Conservation (phyloP, 2,113 vertebrate species). For the Serranochromis macrocephalus region DNA sequence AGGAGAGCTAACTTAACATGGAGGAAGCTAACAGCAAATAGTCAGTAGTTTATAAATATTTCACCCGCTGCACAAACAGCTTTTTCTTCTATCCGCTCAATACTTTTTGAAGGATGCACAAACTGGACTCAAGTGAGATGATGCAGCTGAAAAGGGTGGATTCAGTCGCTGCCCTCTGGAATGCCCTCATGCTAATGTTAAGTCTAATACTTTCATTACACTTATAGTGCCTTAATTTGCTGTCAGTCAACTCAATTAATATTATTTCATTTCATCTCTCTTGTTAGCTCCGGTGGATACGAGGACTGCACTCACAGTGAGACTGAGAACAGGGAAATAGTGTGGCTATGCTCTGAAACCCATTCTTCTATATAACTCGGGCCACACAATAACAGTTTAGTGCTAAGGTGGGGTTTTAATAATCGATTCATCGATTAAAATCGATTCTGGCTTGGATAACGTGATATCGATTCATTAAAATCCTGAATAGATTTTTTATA, state of each 20-base stretch:
- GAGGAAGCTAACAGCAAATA: not conserved
- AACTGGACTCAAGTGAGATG: not conserved
- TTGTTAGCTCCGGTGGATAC: too few species aligned
- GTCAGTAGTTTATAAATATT: not conserved
- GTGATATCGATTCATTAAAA: not conserved
- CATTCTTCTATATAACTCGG: not conserved
- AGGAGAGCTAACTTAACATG: not conserved
- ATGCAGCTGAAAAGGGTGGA: not conserved
- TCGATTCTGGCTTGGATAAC: accelerated
- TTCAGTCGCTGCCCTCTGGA: not conserved
- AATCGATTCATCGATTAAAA: not conserved
- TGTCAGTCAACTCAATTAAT: not conserved
- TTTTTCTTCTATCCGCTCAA: not conserved
- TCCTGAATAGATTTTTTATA: accelerated
- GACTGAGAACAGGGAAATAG: not conserved
- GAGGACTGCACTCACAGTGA: not conserved
- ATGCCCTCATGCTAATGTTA: not conserved
- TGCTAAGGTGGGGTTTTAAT: not conserved
- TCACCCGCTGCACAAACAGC: not conserved
- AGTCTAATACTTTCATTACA: not conserved
- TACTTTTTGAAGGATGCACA: not conserved
- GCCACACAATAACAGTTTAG: not conserved
- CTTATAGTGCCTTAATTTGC: not conserved
- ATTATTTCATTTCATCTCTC: not conserved
- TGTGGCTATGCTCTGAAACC: not conserved